Evolutionary conservation across 2,797 vertebrate genomes (phyloP), one percentile per base, ranked within the genome.

Genomic region (Denticeps clupeoides): DNA sequence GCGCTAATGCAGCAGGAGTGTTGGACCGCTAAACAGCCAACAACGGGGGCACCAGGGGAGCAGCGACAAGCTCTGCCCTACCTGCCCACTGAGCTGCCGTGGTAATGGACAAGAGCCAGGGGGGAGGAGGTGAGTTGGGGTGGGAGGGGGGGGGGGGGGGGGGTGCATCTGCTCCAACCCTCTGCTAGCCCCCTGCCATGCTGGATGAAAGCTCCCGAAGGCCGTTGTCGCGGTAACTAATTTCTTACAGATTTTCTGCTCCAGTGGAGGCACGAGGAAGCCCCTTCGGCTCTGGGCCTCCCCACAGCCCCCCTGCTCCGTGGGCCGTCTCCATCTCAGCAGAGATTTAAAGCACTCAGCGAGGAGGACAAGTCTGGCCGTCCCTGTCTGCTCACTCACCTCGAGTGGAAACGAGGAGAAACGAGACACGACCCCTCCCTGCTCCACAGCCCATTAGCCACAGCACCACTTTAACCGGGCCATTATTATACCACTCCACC

Each of bases 211-310:
- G 79, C 79, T 75, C 79, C 75, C 70, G 63, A 71, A 84, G 68
- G 80, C 72, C 74, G 67, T 74, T 31, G 45, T 82, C 78, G 67
- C 78, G 49, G 75, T 76, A 84, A 83, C 77, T 84, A 82, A 82
- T 86, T 89, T 87, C 51, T 73, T 68, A 63, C 71, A 78, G 78
- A 82, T 86, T 88, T 89, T 88, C 82, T 74, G 78, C 81, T 83
- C 59, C 70, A 72, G 64, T 74, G 72, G 69, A 84, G 68, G 82
- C 83, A 86, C 78, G 83, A 83, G 83, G 78, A 84, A 79, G 68
- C 49, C 64, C 51, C 28, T 62, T 74, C 64, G 69, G 68, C 65
- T 73, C 24, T 38, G 8, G 19, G 8, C 38, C 32, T 29, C 46
- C 41, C 38, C 19, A 16, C 23, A 35, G 49, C 49, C 28, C 31